Evolutionary conservation across 1,140 invertebrate genomes (phyloP).

Genomic region (Saccostrea glomerata): DNA sequence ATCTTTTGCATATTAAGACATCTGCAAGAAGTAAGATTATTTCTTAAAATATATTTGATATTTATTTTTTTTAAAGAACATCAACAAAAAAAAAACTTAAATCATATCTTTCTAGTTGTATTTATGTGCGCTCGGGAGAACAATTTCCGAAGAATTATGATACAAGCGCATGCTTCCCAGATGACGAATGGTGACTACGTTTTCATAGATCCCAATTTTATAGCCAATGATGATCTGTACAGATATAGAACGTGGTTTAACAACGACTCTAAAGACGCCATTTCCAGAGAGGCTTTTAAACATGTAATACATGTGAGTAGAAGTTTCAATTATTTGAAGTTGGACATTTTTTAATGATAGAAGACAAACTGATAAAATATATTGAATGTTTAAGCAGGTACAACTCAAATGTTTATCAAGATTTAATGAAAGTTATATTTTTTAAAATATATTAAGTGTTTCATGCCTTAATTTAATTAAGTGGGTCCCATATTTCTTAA

Average conservation of each 20-base stretch:
- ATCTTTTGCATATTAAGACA: not conserved
- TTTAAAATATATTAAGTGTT: too few species aligned
- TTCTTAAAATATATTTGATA: not conserved
- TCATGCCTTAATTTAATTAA: not conserved
- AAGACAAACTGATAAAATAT: too few species aligned
- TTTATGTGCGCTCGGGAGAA: not conserved
- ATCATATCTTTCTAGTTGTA: not conserved
- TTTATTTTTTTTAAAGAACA: not conserved
- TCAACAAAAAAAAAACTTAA: not conserved
- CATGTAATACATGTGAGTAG: constrained; percentile 18
- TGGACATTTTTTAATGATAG: too few species aligned
- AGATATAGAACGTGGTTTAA: not conserved
- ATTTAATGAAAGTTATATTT: not conserved
- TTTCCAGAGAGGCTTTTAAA: constrained; percentile 1
- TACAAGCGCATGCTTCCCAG: not conserved
- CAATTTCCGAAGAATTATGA: constrained; percentile 6
- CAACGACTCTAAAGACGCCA: not conserved
- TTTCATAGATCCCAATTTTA: constrained; percentile 23
- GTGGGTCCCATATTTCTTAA: too few species aligned
- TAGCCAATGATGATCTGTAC: not conserved
- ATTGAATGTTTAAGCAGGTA: too few species aligned
- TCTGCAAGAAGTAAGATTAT: not conserved
- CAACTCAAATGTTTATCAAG: not conserved
- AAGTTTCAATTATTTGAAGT: too few species aligned
- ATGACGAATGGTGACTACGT: constrained; percentile 20